A percentile compares a stretch with the other conserved stretches of the same genome.
Conservation (phyloP, 2,113 vertebrate genomes). For the Sapajus apella region DNA sequence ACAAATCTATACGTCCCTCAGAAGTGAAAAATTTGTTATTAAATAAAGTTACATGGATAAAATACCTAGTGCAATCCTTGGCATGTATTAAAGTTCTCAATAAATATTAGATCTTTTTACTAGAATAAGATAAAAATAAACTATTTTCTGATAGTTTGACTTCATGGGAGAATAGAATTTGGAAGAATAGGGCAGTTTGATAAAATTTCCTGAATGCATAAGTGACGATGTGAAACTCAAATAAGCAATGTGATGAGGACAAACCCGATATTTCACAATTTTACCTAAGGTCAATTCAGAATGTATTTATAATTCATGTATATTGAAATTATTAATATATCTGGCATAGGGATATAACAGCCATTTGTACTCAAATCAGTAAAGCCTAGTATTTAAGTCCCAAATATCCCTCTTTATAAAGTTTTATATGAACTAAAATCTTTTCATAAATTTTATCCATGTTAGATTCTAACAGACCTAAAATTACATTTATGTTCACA, state of each 20-base stretch:
- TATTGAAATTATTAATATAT: not conserved
- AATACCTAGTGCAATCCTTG: not conserved
- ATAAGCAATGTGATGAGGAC: not conserved
- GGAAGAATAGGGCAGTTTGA: not conserved
- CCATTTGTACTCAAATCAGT: not conserved
- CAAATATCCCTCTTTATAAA: not conserved
- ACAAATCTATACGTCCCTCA: not conserved
- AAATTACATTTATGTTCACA: constrained; percentile 47
- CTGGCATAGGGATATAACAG: not conserved
- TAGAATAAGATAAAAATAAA: not conserved
- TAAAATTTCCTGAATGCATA: not conserved
- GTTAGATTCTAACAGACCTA: not conserved
- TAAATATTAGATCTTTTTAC: not conserved
- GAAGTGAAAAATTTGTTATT: not conserved
- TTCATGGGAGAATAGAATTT: not conserved
- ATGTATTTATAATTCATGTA: not conserved
- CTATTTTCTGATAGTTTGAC: not conserved
- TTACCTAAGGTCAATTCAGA: not conserved
- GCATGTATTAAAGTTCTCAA: not conserved
- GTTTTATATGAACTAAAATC: constrained; percentile 5
- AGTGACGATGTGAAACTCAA: not conserved
- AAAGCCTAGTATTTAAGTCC: not conserved
- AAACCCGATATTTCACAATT: not conserved
- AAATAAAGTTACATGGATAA: not conserved
- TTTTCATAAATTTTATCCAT: constrained; percentile 25